Evolutionary conservation across 2,113 vertebrate genomes (phyloP).

Genomic region (Alligator mississippiensis): DNA sequence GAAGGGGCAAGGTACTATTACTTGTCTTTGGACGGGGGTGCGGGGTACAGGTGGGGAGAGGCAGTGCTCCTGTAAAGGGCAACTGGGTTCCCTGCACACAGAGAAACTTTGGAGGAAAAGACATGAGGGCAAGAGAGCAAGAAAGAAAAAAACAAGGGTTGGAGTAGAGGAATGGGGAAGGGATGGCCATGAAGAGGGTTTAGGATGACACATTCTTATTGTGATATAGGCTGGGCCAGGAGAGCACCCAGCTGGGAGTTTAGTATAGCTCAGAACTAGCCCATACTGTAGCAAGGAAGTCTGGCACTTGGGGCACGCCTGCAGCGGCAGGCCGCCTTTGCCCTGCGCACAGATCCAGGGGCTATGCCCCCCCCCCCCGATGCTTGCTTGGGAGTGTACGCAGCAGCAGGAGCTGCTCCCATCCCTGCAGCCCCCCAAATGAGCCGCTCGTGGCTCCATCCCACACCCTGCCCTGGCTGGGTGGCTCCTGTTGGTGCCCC

Average conservation of each 20-base stretch:
- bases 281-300: background rate
- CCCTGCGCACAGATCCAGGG: no score
- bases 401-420: no score
- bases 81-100: background rate
- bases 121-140: background rate
- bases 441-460: no score
- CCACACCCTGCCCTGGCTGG: no score
- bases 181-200: background rate
- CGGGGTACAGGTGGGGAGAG: background rate
- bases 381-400: no score
- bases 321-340: no score
- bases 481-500: no score
- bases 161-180: background rate
- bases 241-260: background rate
- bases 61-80: background rate
- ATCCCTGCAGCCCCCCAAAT: no score
- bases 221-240: background rate
- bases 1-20: background rate
- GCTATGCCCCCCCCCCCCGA: no score
- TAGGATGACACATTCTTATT: background rate
- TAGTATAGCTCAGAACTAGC: accelerated
- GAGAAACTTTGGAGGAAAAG: background rate
- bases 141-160: background rate
- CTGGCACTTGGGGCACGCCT: no score
- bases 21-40: background rate